Conservation (phyloP, 2,888 invertebrate genomes). For the Eupeodes luniger region DNA sequence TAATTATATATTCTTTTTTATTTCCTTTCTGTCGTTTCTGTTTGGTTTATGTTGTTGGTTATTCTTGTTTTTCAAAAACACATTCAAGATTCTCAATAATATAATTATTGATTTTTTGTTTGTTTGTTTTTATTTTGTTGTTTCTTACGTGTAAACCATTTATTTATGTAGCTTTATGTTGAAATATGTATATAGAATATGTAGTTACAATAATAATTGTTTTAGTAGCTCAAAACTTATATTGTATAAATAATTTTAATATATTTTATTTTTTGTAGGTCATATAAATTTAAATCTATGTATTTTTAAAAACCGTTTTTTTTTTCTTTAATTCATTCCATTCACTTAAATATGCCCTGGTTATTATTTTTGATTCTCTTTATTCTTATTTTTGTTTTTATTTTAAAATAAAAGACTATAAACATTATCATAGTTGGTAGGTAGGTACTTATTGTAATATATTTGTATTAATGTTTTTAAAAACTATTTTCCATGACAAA, state of each 20-base stretch:
- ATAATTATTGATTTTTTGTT: constrained; percentile 11
- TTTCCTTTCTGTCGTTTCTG: constrained; percentile 58
- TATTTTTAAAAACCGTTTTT: background rate
- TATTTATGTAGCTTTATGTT: constrained; percentile 77
- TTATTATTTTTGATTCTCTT: constrained; percentile 63
- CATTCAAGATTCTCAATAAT: constrained; percentile 43
- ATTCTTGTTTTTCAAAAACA: constrained; percentile 37
- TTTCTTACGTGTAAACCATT: constrained; percentile 74
- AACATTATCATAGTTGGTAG: constrained; percentile 73
- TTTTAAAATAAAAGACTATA: constrained; percentile 72
- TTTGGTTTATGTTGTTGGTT: constrained; percentile 57
- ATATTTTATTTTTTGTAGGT: constrained; percentile 45
- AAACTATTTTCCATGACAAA: constrained; percentile 55
- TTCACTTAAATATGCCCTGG: constrained; percentile 66
- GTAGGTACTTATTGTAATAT: constrained; percentile 75
- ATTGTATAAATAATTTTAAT: constrained; percentile 61
- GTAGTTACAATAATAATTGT: constrained; percentile 72
- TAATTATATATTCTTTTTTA: constrained; percentile 51
- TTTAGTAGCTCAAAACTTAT: constrained; percentile 75
- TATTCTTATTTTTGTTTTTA: constrained; percentile 15
- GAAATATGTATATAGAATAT: constrained; percentile 70
- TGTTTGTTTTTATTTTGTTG: constrained; percentile 42
- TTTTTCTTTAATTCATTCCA: constrained; percentile 34
- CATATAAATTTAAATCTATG: constrained; percentile 58
- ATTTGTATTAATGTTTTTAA: constrained; percentile 51